These are phyloP conservation scores for Sternarchorhynchus goeldii DNA, from an alignment of 2,797 vertebrate species.

Conservation along the genomic window DNA sequence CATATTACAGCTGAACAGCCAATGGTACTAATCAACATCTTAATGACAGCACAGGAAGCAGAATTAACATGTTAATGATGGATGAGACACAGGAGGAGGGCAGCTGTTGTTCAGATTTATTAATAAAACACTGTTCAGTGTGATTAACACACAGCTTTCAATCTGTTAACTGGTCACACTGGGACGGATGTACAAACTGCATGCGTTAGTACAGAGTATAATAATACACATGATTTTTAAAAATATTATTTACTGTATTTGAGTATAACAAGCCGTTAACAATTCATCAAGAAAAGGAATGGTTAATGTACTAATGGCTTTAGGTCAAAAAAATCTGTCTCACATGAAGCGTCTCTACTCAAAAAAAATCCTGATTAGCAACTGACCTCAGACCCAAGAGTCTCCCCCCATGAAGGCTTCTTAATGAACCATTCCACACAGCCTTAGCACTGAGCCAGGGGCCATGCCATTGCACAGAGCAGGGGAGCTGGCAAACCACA, in stretches of 20 bases:
- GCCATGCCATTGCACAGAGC: constrained; percentile 3
- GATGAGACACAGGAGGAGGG: background rate
- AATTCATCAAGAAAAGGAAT: no score
- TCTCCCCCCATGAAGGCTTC: constrained; percentile 10
- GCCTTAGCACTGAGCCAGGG: background rate
- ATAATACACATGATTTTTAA: no score
- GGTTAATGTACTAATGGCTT: no score
- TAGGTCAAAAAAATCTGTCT: background rate
- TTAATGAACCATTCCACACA: background rate
- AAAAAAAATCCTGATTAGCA: background rate
- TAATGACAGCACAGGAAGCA: constrained; percentile 67
- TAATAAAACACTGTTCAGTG: constrained; percentile 22
- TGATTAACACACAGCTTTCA: background rate
- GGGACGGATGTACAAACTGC: no score
- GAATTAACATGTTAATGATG: constrained; percentile 60
- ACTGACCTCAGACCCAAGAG: background rate
- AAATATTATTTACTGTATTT: no score
- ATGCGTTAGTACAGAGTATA: no score
- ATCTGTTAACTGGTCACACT: background rate
- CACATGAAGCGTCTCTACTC: background rate
- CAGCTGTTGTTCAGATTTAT: constrained; percentile 17
- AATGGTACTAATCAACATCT: constrained; percentile 67
- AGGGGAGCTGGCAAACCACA: background rate
- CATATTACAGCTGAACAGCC: constrained; percentile 65
- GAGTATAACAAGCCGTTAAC: no score